phyloP scores from a whole-genome alignment of 2,113 vertebrate genomes.

The Dolichallabes microphthalmus region DNA sequence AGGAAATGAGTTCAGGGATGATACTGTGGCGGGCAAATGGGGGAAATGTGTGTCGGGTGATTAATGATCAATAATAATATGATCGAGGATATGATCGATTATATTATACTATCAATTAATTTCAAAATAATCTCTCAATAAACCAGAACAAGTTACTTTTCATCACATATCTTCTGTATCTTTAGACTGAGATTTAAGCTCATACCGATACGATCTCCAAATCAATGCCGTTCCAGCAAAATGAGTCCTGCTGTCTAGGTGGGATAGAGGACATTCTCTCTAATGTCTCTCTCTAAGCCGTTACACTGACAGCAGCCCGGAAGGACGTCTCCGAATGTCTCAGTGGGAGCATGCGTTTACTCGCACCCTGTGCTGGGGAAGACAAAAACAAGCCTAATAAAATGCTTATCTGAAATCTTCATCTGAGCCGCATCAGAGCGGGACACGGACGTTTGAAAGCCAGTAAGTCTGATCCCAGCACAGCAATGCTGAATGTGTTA shows the following conservation, averaged over 20 bases:
- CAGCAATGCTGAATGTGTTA: background rate
- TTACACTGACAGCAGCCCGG: background rate
- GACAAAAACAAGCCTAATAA: too few relatives aligned
- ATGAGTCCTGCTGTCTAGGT: background rate
- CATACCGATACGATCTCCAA: background rate
- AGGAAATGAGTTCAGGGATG: too few relatives aligned
- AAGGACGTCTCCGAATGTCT: background rate
- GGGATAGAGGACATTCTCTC: background rate
- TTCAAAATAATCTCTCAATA: background rate
- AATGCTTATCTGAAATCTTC: background rate
- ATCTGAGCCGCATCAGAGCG: background rate
- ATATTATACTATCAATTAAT: background rate
- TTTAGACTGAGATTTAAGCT: background rate
- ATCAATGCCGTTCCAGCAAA: background rate
- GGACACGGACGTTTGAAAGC: background rate
- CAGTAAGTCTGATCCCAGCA: background rate
- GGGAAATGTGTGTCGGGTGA: too few relatives aligned
- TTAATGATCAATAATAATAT: too few relatives aligned
- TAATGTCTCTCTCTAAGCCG: background rate
- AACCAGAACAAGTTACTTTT: background rate
- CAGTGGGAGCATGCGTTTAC: background rate
- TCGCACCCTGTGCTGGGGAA: background rate
- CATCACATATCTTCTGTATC: background rate
- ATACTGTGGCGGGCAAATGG: too few relatives aligned
- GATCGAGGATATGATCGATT: too few relatives aligned